Evolutionary conservation across 2,113 vertebrate genomes (phyloP).

Genomic region (Smithornis capensis): DNA sequence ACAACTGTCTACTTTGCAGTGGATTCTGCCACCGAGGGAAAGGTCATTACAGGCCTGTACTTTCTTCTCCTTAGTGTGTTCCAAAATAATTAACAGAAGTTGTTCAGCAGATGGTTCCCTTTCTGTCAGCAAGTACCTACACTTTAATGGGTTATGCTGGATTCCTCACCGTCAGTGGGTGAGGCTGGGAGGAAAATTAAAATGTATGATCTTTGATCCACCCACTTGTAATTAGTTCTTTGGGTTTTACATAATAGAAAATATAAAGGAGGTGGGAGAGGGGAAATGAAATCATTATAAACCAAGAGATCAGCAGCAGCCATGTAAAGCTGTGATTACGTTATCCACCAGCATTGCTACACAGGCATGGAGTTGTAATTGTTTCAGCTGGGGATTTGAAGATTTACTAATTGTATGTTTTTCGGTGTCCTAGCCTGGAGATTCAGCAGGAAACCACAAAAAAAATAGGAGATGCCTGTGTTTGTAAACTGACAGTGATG

Average conservation of each 20-base stretch:
- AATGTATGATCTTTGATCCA: constrained; percentile 76
- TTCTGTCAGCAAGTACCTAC: constrained; percentile 81
- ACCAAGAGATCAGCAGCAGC: constrained; percentile 41
- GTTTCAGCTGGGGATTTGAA: constrained; percentile 37
- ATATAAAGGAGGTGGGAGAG: constrained; percentile 57
- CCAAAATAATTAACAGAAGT: constrained; percentile 81
- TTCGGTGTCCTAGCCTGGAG: constrained; percentile 16
- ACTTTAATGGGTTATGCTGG: constrained; percentile 74
- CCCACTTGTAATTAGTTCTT: constrained; percentile 79
- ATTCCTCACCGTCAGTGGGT: constrained; percentile 76
- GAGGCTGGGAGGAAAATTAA: constrained; percentile 79
- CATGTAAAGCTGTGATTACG: constrained; percentile 35
- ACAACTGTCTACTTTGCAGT: constrained; percentile 71
- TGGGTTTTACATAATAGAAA: constrained; percentile 72
- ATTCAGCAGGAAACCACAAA: constrained; percentile 50
- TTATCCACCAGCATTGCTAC: neutral
- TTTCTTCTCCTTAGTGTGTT: constrained; percentile 71
- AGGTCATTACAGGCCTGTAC: constrained; percentile 75
- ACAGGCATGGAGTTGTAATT: constrained; percentile 8
- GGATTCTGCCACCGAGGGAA: constrained; percentile 78
- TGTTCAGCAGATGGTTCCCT: constrained; percentile 82
- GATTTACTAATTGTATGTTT: constrained; percentile 42
- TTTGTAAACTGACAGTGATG: constrained; percentile 43
- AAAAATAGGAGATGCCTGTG: constrained; percentile 33
- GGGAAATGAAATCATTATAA: constrained; percentile 71